Base-by-base conservation (phyloP, 2,113 vertebrate genomes). In the Sciurus niger region DNA sequence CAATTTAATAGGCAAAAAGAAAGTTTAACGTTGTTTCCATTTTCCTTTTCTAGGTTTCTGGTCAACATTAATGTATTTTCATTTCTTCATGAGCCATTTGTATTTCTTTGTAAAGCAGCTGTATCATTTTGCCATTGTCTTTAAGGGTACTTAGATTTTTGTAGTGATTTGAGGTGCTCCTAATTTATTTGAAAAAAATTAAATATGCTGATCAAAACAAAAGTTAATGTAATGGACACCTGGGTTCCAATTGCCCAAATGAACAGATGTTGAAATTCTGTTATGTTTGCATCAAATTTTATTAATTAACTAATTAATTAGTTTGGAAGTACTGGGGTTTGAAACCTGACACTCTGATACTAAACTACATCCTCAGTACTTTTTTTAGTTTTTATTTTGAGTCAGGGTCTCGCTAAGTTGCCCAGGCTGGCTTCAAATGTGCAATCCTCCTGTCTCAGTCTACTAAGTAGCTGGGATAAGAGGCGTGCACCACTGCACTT, bases 121-220 rank as follows among this genome's bases (percentile, higher is more conserved):
- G 58, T 79, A 24, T 37, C 58, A 87, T 58, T 72, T 80, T 51
- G 18, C 32, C 24, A 48, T 87, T 87, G 78, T 93, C 63, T 77
- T 6, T 88, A 40, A 53, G 37, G 32, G 2, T 79, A 32, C 68
- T 93, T 87, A 72, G 46, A 60, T 74, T 74, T 79, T 89, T 72
- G 32, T 43, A 83, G 46, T 55, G 68, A 94, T 65, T 65, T 53
- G 13, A 51, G 24, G 34, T 67, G 4, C 8, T 46, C 11, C 53
- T 72, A 74, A 14, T 70, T 90, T 67, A 51, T 65, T 34, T 53
- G 70, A 92, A 83, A 83, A 94, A 60, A n/a, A 8, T 48, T 88
- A 79, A 88, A 88, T 24, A 74, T 86, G 32, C 37, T 60, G 43
- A 40, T 92, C 73, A 73, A 55, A 80, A 87, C 53, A 95, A 73